These are phyloP conservation scores for Eciton burchellii DNA, from an alignment of 1,140 invertebrate species.

Conservation along the genomic window DNA sequence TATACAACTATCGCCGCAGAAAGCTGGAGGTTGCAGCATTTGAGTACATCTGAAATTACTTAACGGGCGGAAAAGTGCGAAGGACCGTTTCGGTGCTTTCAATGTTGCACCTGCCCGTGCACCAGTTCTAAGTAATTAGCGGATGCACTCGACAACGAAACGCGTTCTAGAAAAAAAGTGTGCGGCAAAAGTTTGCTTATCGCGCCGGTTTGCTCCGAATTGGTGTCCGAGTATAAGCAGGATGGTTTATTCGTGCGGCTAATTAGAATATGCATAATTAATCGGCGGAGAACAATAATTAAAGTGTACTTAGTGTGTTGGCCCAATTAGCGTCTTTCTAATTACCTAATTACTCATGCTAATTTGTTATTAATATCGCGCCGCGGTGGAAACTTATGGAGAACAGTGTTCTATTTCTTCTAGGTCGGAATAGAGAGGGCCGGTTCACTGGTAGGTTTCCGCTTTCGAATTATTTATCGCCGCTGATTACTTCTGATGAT, in stretches of 20 bases:
- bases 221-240: slow-evolving; percentile 45
- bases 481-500: slow-evolving; percentile 22
- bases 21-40: slow-evolving; percentile 36
- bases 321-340: slow-evolving; percentile 72
- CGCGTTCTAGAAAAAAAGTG: slow-evolving; percentile 36
- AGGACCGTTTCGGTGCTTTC: slow-evolving; percentile 46
- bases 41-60: slow-evolving; percentile 67
- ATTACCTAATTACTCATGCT: slow-evolving; percentile 73
- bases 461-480: slow-evolving; percentile 29
- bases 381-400: slow-evolving; percentile 28
- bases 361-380: slow-evolving; percentile 70
- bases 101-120: slow-evolving; percentile 29
- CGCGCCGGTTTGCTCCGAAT: slow-evolving; percentile 37
- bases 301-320: slow-evolving; percentile 55
- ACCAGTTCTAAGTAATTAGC: slow-evolving; percentile 61
- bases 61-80: slow-evolving; percentile 67
- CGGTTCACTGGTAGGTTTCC: not conserved
- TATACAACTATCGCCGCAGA: not conserved
- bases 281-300: slow-evolving; percentile 66
- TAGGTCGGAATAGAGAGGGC: not conserved
- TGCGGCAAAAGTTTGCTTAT: slow-evolving; percentile 45
- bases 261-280: slow-evolving; percentile 75
- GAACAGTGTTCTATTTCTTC: slow-evolving; percentile 35
- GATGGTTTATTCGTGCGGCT: slow-evolving; percentile 63
- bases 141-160: slow-evolving; percentile 49